Base-by-base conservation (phyloP, 1,140 invertebrate genomes). In the Hylaeus volcanicus region DNA sequence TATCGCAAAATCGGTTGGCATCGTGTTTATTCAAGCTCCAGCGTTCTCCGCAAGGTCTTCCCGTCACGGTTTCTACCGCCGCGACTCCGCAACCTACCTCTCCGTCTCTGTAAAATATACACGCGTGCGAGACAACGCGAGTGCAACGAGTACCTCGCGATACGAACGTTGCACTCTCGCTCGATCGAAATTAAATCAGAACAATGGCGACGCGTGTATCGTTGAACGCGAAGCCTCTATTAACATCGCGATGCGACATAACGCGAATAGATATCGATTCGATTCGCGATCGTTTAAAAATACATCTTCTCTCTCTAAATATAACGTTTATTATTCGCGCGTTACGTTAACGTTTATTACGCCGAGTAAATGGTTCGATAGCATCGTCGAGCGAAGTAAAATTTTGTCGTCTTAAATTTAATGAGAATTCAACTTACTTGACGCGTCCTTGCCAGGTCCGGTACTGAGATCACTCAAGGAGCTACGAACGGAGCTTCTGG, bases 391-490 rank as follows among this genome's bases (percentile, higher is more conserved):
- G 26, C 26, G 26, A 26, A 26, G 26, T 26, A 26, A 26, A 26
- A 26, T 26, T 26, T 26, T 26, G 26, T 26, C 26, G 26, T 26
- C 0, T 26, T 26, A 26, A 26, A 26, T 26, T 26, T 26, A 26
- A 26, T 26, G 26, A 26, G 26, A 74, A 79, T 84, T 58, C 15
- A 61, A 93, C 93, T 93, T 83, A 93, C 93, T 93, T 82, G 87
- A 69, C 39, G 86, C 84, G 14, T 92, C 90, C 71, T 94, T 93
- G 83, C 88, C 90, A 74, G 91, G 88, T 3, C 90, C 91, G 64
- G 92, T 93, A 84, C 93, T 93, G 41, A 93, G 88, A 82, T 94
- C 93, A 68, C 93, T 94, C 83, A 92, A 88, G 66, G 93, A 94
- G 86, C 93, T 94, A 53, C 92, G 92, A 66, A 92, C 92, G 2